Conservation (phyloP, 2,797 vertebrate species). For the Rallus crepitans region DNA sequence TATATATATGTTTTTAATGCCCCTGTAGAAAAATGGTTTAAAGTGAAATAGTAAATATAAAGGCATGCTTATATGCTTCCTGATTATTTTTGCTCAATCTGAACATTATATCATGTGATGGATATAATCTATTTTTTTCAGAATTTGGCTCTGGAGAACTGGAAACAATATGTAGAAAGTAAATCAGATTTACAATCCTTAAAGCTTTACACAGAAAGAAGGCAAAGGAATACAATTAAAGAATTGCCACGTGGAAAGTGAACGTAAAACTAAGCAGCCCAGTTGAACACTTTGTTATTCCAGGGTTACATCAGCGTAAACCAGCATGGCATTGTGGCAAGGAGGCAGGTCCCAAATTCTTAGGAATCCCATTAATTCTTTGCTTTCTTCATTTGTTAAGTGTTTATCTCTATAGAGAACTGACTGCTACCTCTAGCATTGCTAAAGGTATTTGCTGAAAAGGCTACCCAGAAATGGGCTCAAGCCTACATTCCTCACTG, state of each 20-base stretch:
- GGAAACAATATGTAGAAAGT: not conserved
- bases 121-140: not conserved
- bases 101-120: not conserved
- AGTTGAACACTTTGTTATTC: not conserved
- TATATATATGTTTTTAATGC: not conserved
- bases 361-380: constrained; percentile 34
- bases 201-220: not conserved
- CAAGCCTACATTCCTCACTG: constrained; percentile 21
- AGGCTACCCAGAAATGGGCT: constrained; percentile 6
- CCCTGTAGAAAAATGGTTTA: not conserved
- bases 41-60: not conserved
- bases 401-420: constrained; percentile 26
- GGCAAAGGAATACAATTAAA: not conserved
- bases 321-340: not conserved
- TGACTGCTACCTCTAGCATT: constrained; percentile 9
- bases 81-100: not conserved
- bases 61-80: not conserved
- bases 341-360: constrained; percentile 19
- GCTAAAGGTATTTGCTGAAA: constrained; percentile 47
- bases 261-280: not conserved
- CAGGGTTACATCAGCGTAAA: not conserved
- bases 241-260: not conserved
- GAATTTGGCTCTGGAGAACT: not conserved
- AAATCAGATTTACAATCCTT: not conserved
- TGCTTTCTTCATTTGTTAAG: constrained; percentile 14